A percentile compares a stretch with the other conserved stretches of the same genome.
Conservation (phyloP, 2,113 vertebrate species). For the Megaceryle maxima region DNA sequence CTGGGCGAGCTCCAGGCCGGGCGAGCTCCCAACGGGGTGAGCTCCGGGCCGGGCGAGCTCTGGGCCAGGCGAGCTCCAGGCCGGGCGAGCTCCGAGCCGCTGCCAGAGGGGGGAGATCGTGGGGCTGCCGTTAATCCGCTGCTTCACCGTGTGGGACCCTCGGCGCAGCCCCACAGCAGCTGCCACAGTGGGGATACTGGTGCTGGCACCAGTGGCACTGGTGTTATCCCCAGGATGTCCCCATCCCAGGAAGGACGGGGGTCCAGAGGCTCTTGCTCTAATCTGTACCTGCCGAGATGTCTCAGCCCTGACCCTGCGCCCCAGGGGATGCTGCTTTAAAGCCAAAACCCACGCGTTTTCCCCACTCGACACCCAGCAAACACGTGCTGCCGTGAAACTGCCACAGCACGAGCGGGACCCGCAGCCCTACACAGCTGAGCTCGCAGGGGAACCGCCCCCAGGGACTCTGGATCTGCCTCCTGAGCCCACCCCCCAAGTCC, state of each 20-base stretch:
- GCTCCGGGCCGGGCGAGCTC: no score
- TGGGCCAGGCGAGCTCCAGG: no score
- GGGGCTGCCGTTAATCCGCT: background rate
- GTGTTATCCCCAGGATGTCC: no score
- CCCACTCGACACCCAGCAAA: background rate
- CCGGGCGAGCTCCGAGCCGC: background rate
- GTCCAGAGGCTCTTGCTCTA: no score
- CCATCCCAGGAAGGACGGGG: rapidly evolving
- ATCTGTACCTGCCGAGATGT: no score
- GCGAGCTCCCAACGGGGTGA: no score
- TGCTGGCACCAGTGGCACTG: no score
- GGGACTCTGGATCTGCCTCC: rapidly evolving
- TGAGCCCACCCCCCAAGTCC: no score
- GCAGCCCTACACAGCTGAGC: rapidly evolving
- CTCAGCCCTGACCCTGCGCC: background rate
- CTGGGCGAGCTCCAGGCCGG: no score
- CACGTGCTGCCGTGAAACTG: rapidly evolving
- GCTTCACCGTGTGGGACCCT: background rate
- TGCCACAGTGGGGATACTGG: no score
- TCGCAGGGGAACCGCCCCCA: background rate
- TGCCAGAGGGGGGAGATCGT: background rate
- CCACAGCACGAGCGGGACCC: rapidly evolving
- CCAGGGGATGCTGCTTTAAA: rapidly evolving
- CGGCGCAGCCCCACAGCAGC: no score
- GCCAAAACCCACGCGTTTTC: rapidly evolving